These are phyloP conservation scores for Hyles vespertilio DNA, from an alignment of 1,140 invertebrate species.

Conservation along the genomic window DNA sequence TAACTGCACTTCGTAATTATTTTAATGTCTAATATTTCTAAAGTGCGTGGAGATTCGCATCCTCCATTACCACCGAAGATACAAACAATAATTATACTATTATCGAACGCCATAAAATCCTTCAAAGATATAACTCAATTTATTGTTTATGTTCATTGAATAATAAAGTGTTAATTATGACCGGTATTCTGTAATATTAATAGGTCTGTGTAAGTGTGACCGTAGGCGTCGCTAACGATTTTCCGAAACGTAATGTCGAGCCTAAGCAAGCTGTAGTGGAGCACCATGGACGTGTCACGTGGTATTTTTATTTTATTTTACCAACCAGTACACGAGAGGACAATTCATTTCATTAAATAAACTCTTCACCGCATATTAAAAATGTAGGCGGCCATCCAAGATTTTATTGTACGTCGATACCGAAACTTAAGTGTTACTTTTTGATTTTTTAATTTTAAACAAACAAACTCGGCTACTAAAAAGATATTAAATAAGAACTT, in stretches of 20 bases:
- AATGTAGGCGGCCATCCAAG: conserved; percentile 40
- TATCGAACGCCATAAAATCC: too few relatives aligned
- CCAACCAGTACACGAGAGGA: conserved; percentile 21
- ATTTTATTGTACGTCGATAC: conserved; percentile 24
- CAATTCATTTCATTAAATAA: conserved; percentile 67
- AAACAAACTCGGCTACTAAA: conserved; percentile 10
- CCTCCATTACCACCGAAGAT: too few relatives aligned
- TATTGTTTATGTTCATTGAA: too few relatives aligned
- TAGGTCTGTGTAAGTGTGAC: conserved; percentile 1
- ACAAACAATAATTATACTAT: too few relatives aligned
- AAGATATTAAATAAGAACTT: too few relatives aligned
- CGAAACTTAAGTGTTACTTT: conserved; percentile 26
- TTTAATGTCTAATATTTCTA: too few relatives aligned
- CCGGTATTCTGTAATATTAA: background rate
- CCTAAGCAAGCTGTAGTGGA: conserved; percentile 7
- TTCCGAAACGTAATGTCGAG: conserved; percentile 44
- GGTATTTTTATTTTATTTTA: conserved; percentile 2
- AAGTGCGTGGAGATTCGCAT: too few relatives aligned
- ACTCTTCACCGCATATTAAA: conserved; percentile 65
- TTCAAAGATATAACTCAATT: too few relatives aligned
- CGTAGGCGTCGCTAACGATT: conserved; percentile 63
- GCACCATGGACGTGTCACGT: conserved; percentile 1
- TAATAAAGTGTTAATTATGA: too few relatives aligned
- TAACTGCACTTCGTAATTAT: too few relatives aligned
- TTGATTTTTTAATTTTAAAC: conserved; percentile 22